Base-by-base conservation (phyloP, 2,113 vertebrate genomes). In the Nyctereutes procyonoides region DNA sequence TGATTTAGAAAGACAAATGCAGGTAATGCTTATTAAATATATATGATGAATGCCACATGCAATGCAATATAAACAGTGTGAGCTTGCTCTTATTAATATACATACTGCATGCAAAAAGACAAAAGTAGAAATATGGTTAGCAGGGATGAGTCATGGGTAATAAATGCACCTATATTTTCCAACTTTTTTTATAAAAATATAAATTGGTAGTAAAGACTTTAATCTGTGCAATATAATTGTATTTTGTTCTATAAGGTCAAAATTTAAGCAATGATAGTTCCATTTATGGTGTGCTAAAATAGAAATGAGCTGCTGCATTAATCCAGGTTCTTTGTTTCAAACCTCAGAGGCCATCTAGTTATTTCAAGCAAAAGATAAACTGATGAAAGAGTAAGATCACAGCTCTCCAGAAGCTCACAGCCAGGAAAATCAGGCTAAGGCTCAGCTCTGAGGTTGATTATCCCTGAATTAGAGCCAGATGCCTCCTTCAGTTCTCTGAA, bases 181-280 rank as follows among this genome's bases (percentile, higher is more conserved):
- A 79, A 73, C 4, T 55, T 92, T 89, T 89, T 62, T 26, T 13
- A 83, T 19, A 84, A 80, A 95, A 87, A 43, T 38, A 88, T 80
- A 96, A 90, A 86, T 88, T 83, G 32, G 4, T 48, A 81, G 30
- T 85, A 81, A 91, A 88, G 56, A 51, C 76, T 96, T 69, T 94
- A 85, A 92, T 60, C 3, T 88, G 30, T 69, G 20, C 9, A 53
- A 86, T 60, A 35, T 80, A 94, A 85, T 91, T 91, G 14, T 53
- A 58, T 67, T 90, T 88, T 90, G 17, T 94, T 79, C 53, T 90
- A 63, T 28, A 69, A 55, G 60, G 8, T 77, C 67, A 91, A 62
- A 94, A 43, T 95, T 88, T 93, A 94, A 93, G 89, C 53, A 20
- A 65, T 93, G 73, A 30, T n/a, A 43, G 38, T 94, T 95, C 95